A percentile compares a stretch with the other conserved stretches of the same genome.
Evolutionary conservation across 2,888 invertebrate species (phyloP).

Genomic region (Leuctra nigra): DNA sequence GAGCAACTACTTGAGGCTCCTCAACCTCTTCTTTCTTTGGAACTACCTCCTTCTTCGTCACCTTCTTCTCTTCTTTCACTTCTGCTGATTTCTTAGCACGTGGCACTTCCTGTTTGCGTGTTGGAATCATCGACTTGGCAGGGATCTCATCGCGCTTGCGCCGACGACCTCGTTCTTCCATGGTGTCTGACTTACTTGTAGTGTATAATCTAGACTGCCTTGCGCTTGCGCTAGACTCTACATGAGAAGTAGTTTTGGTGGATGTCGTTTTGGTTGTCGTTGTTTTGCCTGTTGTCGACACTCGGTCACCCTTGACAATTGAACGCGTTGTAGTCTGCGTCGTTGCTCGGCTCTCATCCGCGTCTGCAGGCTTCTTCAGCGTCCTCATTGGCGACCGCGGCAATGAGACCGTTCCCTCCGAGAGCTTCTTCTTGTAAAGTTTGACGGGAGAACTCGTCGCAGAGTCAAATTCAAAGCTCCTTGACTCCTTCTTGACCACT

Average conservation of each 20-base stretch:
- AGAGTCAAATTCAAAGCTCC: slow-evolving; percentile 10
- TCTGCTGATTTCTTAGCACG: not conserved
- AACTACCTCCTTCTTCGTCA: not conserved
- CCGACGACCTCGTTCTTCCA: slow-evolving; percentile 7
- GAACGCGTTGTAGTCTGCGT: not conserved
- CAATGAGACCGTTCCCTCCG: slow-evolving; percentile 4
- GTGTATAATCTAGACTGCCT: not conserved
- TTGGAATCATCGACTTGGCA: not conserved
- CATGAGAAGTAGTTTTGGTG: not conserved
- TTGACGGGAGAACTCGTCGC: not conserved
- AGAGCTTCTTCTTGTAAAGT: slow-evolving; percentile 1
- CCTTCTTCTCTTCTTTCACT: slow-evolving; percentile 2
- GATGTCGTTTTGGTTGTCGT: not conserved
- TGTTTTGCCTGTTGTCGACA: not conserved
- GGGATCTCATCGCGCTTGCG: slow-evolving; percentile 12
- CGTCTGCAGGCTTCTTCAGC: not conserved
- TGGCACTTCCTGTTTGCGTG: not conserved
- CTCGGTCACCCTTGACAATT: not conserved
- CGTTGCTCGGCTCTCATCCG: not conserved
- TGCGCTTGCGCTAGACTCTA: too few relatives aligned
- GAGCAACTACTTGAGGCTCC: not conserved
- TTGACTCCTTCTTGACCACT: slow-evolving; percentile 20
- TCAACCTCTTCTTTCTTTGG: not conserved
- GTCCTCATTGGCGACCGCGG: slow-evolving; percentile 9
- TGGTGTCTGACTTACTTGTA: not conserved